A percentile compares a stretch with the other conserved stretches of the same genome.
Conservation (phyloP, 2,888 invertebrate genomes). For the Chymomyza procnemis region DNA sequence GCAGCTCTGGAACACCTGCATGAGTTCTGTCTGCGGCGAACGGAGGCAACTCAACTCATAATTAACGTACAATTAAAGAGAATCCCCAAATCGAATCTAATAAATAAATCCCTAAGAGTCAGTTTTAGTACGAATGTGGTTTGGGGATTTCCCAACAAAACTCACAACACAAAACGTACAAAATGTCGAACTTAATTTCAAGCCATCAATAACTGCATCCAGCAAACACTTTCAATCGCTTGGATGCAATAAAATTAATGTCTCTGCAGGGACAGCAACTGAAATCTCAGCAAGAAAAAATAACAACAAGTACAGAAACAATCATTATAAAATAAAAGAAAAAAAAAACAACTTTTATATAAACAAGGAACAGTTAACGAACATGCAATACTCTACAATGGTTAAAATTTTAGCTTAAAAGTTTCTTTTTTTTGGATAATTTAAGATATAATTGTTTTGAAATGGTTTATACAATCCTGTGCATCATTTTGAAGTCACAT, state of each 20-base stretch:
- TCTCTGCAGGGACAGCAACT: slow-evolving; percentile 34
- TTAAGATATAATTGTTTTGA: no score
- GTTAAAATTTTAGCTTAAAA: no score
- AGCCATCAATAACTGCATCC: slow-evolving; percentile 68
- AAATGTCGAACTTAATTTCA: slow-evolving; percentile 70
- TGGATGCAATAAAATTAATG: slow-evolving; percentile 62
- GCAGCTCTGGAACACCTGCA: neutral
- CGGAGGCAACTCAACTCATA: neutral
- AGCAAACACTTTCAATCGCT: slow-evolving; percentile 12
- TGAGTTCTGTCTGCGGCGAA: neutral
- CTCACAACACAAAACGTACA: neutral
- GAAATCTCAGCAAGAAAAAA: neutral
- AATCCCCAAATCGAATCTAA: neutral
- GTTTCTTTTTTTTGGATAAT: no score
- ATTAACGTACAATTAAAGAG: neutral
- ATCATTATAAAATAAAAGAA: neutral
- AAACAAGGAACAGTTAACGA: neutral
- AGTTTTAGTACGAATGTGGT: neutral
- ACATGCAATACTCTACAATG: neutral
- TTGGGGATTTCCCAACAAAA: neutral
- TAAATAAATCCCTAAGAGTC: neutral
- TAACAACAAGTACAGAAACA: neutral
- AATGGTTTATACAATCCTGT: no score
- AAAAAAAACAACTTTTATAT: neutral
- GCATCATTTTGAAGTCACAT: no score